Evolutionary conservation across 2,797 vertebrate genomes (phyloP), one percentile per base, ranked within the genome.

Genomic region (Meriones psammophilus): DNA sequence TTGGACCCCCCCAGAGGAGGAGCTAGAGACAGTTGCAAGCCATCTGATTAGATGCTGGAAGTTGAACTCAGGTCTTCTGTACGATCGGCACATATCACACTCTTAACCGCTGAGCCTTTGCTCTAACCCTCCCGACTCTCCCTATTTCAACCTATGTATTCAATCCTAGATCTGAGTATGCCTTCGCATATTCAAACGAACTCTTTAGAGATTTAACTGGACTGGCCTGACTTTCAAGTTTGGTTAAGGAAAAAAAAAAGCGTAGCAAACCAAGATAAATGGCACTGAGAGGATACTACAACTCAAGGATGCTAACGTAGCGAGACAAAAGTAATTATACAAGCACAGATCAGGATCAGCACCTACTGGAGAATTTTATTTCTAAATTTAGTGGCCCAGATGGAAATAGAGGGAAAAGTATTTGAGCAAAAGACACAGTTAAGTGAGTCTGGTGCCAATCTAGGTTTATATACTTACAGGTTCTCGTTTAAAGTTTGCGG

Each of bases 401-500:
- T 92, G 62, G 26, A 91, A 88, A 83, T 5, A 79, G 54, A 56
- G 39, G 60, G 24, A 81, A 28, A 60, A 73, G 66, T 79, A 94
- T 50, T 86, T 54, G 80, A 83, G 64, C 5, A 69, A 33, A 95
- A 93, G 56, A 96, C 77, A 86, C 39, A 81, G 33, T 54, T 85
- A 92, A 93, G n/a, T n/a, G 58, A 84, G 89, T 73, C 80, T 8
- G 60, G 14, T 71, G 6, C 2, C 8, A 71, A 66, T 33, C 5
- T 39, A 62, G 42, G 2, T 84, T 97, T 92, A n/a, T 83, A n/a
- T 83, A 84, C 14, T 95, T 89, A 76, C 2, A 88, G 74, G 36
- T 74, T 92, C 17, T 88, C 66, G 24, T 86, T 80, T 60, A 80
- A 89, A 36, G 10, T 69, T 94, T 42, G 42, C 50, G 14, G 24